Evolutionary conservation across 2,113 vertebrate species (phyloP).

Genomic region (Lota lota): DNA sequence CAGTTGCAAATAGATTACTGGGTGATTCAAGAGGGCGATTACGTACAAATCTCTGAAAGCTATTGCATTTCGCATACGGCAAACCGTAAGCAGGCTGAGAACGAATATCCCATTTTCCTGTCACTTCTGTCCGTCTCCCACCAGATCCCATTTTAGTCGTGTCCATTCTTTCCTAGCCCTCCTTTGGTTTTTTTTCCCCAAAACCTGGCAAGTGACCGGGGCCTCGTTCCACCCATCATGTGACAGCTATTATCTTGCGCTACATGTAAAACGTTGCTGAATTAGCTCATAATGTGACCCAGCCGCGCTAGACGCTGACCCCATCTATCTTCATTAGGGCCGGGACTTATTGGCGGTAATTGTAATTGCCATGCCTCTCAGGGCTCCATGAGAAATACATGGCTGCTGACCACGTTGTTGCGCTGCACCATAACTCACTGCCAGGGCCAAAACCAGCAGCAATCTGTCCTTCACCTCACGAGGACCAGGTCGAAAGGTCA

Average conservation of each 20-base stretch:
- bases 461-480: slow-evolving; percentile 19
- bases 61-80: slow-evolving; percentile 38
- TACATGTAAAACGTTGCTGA: slow-evolving; percentile 32
- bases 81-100: slow-evolving; percentile 20
- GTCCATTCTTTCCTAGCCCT: slow-evolving; percentile 10
- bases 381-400: slow-evolving; percentile 50
- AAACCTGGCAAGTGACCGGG: neutral
- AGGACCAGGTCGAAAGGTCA: slow-evolving; percentile 56
- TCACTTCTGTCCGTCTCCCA: slow-evolving; percentile 22
- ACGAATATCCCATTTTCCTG: slow-evolving; percentile 33
- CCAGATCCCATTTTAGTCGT: slow-evolving; percentile 8
- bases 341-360: slow-evolving; percentile 45
- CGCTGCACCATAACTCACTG: slow-evolving; percentile 46
- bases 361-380: slow-evolving; percentile 55
- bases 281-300: slow-evolving; percentile 47
- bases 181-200: too few species aligned
- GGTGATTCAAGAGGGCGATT: slow-evolving; percentile 31
- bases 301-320: slow-evolving; percentile 37
- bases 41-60: slow-evolving; percentile 21
- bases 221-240: slow-evolving; percentile 45
- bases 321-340: slow-evolving; percentile 62
- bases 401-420: slow-evolving; percentile 28
- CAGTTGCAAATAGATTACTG: slow-evolving; percentile 44
- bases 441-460: slow-evolving; percentile 15
- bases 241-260: slow-evolving; percentile 24